Base-by-base conservation (phyloP, 2,113 vertebrate genomes). In the Eidolon helvum region DNA sequence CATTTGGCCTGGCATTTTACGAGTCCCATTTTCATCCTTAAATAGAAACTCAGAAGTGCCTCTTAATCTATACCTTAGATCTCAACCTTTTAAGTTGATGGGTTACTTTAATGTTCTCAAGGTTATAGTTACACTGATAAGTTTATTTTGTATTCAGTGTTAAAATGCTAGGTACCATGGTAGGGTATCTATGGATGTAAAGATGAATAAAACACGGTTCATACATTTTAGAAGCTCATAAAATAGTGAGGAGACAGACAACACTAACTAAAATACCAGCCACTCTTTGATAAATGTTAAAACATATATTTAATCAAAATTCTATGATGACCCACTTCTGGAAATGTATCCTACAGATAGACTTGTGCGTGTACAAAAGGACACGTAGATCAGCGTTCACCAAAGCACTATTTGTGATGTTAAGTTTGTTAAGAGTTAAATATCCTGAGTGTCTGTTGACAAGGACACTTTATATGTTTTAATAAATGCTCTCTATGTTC, bases 1-100 rank as follows among this genome's bases (percentile, higher is more conserved):
- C 72, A 61, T 87, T 43, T 79, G 50, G 50, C 14, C 33, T 79
- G 63, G 63, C 40, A 86, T 91, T 74, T 90, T 43, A 59, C 65
- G 65, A 90, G 79, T 55, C 55, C 50, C 28, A 48, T 97, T 96
- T 95, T 71, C 66, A 87, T 84, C 66, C 80, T 94, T 90, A 96
- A 69, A 78, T 78, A 90, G 68, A 92, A 87, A 94, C 18, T 55
- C 10, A 22, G 40, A 82, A 94, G 59, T 92, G 83, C 16, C 53
- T 57, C 82, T 94, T 94, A 59, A 59, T 88, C 83, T 86, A 30
- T 5, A 88, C 40, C 80, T 66, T 86, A 30, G 68, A 92, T 65
- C 68, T 90, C 65, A 93, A 86, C 26, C 86, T 88, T 91, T 77
- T 80, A 79, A 63, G 6, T 45, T 35, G 65, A 96, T 85, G 78